Evolutionary conservation across 2,888 invertebrate genomes (phyloP).

Genomic region (Trissonchulus latispiculum): DNA sequence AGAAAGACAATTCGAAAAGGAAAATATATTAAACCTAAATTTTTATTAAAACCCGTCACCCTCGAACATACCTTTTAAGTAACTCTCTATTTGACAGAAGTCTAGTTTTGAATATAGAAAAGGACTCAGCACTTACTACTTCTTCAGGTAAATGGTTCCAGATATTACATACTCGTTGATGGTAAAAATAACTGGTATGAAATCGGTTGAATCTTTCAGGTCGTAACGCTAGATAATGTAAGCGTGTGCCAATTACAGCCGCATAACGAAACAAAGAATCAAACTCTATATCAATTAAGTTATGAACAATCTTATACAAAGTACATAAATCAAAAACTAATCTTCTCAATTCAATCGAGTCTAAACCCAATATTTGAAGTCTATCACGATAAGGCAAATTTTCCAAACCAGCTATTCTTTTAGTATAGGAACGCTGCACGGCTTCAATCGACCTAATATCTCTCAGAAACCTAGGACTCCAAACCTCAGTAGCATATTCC

Average conservation of each 20-base stretch:
- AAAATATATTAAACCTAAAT: too few relatives aligned
- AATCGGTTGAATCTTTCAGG: neutral
- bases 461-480: neutral
- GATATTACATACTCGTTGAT: neutral
- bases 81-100: neutral
- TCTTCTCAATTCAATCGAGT: neutral
- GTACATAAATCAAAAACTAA: neutral
- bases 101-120: neutral
- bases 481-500: conserved; percentile 6
- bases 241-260: neutral
- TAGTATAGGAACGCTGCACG: neutral
- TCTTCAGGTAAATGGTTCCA: neutral
- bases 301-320: neutral
- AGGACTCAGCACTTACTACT: neutral
- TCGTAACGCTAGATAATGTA: neutral
- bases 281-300: neutral
- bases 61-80: neutral
- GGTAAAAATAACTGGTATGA: neutral
- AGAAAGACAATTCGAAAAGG: too few relatives aligned
- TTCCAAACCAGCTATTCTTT: neutral
- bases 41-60: too few relatives aligned
- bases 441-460: neutral
- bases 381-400: neutral
- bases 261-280: neutral
- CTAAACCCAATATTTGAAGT: neutral